A percentile compares a stretch with the other conserved stretches of the same genome.
Evolutionary conservation across 2,113 vertebrate genomes (phyloP).

Genomic region (Dascyllus trimaculatus): DNA sequence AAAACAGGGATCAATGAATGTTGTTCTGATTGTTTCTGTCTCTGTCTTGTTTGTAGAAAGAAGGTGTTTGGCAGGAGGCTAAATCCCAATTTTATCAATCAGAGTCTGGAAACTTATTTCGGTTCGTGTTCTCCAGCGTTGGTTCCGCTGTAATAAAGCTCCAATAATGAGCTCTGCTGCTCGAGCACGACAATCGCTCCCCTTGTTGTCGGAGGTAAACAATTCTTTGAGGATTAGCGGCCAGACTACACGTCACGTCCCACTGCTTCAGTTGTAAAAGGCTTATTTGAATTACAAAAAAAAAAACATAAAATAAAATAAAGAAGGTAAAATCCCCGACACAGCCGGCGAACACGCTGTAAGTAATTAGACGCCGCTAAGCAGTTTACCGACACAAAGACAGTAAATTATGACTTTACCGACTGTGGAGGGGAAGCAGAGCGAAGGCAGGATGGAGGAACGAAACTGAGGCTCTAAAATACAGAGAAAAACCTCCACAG

Average conservation of each 20-base stretch:
- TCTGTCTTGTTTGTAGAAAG: no score
- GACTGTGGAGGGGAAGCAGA: neutral
- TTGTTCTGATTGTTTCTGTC: no score
- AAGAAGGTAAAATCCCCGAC: slow-evolving; percentile 24
- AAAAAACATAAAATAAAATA: neutral
- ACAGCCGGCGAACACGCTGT: slow-evolving; percentile 42
- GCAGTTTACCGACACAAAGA: slow-evolving; percentile 60
- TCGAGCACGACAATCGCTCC: slow-evolving; percentile 22
- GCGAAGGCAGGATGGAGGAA: neutral
- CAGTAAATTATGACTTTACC: slow-evolving; percentile 47
- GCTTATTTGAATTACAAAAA: slow-evolving; percentile 48
- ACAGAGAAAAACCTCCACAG: no score
- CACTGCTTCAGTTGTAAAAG: slow-evolving; percentile 46
- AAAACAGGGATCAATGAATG: no score
- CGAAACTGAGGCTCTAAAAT: neutral
- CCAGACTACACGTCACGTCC: slow-evolving; percentile 53
- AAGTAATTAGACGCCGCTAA: slow-evolving; percentile 57
- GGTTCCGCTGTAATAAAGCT: slow-evolving; percentile 5
- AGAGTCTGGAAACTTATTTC: neutral
- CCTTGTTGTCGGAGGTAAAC: slow-evolving; percentile 50
- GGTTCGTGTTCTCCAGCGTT: neutral
- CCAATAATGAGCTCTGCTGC: slow-evolving; percentile 40
- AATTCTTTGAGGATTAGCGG: slow-evolving; percentile 46
- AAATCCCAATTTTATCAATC: neutral
- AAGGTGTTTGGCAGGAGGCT: no score